Base-by-base conservation (phyloP, 2,888 invertebrate species). In the Dasysyrphus tricinctus region DNA sequence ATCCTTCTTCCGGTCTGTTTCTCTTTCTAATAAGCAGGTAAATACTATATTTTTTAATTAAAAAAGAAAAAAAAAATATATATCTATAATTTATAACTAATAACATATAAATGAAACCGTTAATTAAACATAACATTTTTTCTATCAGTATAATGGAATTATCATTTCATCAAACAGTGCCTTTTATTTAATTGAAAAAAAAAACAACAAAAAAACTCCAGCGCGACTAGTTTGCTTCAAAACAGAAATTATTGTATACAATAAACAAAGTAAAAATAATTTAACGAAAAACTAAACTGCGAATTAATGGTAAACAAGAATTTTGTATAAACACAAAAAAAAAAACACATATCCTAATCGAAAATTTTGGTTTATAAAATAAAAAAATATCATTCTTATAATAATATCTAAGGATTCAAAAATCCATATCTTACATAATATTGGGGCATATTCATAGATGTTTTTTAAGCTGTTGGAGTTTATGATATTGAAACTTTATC, bases 131-230 rank as follows among this genome's bases (percentile, higher is more conserved):
- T 73, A 73, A 80, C 16, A 65, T 32, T 6, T 11, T 34, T 47
- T 67, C 79, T 80, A 80, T 80, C 72, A 76, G 63, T 81, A 69
- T 78, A 81, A 70, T 85, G 85, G 85, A 85, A 85, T 85, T 74
- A 70, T 70, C 59, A 59, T 70, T 51, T 79, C 63, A 70, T 75
- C 74, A 70, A 78, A 75, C 57, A 74, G 63, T 39, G 69, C 37
- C 69, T 67, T 19, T 34, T 67, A 37, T 34, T 49, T 37, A 1
- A 24, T 37, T 67, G 67, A 16, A 47, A 37, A 34, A 5, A 65
- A 19, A 34, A 51, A 67, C 24, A 24, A 24, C 24, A 24, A 24
- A 24, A 24, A 24, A 24, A n/a, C n/a, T 39, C 37, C 24, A 69
- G n/a, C 24, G 34, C 51, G 54, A 67, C 34, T 67, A 49, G 67